Base-by-base conservation (phyloP, 1,140 invertebrate species). In the Drosophila kanapiae region DNA sequence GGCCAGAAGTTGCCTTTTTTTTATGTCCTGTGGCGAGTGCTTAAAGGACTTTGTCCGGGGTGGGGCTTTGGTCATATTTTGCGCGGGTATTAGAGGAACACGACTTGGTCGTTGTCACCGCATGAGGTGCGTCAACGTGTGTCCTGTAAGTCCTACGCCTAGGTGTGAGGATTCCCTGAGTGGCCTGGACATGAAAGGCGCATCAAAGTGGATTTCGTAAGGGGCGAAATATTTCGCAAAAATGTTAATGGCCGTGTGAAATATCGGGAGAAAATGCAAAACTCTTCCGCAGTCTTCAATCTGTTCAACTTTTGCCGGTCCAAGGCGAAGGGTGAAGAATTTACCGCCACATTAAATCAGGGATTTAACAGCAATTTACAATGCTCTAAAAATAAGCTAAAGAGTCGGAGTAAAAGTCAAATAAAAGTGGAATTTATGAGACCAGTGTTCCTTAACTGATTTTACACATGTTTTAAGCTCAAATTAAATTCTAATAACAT, bases 121-220 rank as follows among this genome's bases (percentile, higher is more conserved):
- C 83, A 86, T 87, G 83, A 80, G 83, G 84, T 88, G 80, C 53
- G 77, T 63, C 78, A 86, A 85, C 75, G 84, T 87, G 83, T 86
- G 83, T 78, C 79, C 56, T 78, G 60, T 75, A 11, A 27, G 53
- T 56, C 35, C 53, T 10, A 29, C 8, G 1, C 3, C 0, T 5
- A 18, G 16, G 82, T 72, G 84, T 88, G 83, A 83, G 83, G 83
- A 38, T 87, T 86, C 13, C 35, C 37, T 45, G 71, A 82, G 79
- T 42, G 18, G 40, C 79, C 27, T 33, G 61, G 53, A 64, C 80
- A 80, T 59, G 61, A 74, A 63, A 49, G 74, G 42, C 60, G 58
- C 69, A 64, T 79, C 79, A 72, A 82, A 68, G 67, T 43, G 79
- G 58, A 33, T 79, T 82, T 61, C 37, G 10, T n/a, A 6, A 16